phyloP scores from a whole-genome alignment of 2,888 invertebrate genomes.

The Lepetodrilus schrolli region DNA sequence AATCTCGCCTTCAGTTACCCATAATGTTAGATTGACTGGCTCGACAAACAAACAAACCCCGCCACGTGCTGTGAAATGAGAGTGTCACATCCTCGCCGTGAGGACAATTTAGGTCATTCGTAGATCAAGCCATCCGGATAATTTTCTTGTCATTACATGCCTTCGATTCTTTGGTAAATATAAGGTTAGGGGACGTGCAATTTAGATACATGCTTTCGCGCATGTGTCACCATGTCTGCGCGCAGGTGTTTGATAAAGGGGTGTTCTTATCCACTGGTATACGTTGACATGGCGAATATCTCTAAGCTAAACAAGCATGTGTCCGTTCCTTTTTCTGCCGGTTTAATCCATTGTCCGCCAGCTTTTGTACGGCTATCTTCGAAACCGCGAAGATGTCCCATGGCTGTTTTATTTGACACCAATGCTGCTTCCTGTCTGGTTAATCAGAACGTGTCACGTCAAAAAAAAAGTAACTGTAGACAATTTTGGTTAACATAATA shows the following conservation, averaged over 20 bases:
- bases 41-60: conserved; percentile 8
- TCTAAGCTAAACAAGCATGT: conserved; percentile 11
- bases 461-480: too few relatives aligned
- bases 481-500: too few relatives aligned
- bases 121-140: conserved; percentile 11
- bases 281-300: background rate
- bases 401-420: background rate
- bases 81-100: background rate
- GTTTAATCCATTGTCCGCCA: background rate
- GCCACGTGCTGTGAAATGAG: background rate
- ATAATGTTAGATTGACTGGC: background rate
- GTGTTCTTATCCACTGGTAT: conserved; percentile 5
- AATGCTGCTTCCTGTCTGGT: background rate
- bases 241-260: background rate
- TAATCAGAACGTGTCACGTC: conserved; percentile 10
- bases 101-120: conserved; percentile 21
- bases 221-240: background rate
- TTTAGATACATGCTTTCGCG: conserved; percentile 15
- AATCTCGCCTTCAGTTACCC: conserved; percentile 2
- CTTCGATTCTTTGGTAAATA: background rate
- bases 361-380: background rate
- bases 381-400: background rate
- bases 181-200: background rate
- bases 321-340: background rate
- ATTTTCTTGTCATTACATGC: conserved; percentile 10